These are phyloP conservation scores for Tolmerus cingulatus DNA, from an alignment of 2,888 invertebrate species.

Conservation along the genomic window DNA sequence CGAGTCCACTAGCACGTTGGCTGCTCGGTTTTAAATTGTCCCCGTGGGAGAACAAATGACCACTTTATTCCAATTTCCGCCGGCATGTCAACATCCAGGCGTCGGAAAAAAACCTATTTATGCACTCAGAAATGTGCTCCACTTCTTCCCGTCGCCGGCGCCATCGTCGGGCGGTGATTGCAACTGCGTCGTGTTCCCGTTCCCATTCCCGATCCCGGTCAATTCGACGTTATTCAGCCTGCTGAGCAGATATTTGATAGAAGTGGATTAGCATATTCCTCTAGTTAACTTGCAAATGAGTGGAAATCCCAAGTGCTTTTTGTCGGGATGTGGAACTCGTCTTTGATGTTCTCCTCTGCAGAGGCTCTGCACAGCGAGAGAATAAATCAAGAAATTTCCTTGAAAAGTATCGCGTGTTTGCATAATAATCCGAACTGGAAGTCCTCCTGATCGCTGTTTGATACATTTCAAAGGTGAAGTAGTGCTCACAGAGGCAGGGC, in stretches of 20 bases:
- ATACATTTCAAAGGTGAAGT: neutral
- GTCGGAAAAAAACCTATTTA: neutral
- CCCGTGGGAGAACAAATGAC: neutral
- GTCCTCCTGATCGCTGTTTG: conserved; percentile 4
- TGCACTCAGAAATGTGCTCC: neutral
- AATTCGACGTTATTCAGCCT: neutral
- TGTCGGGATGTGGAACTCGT: neutral
- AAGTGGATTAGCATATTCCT: conserved; percentile 1
- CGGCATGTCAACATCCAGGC: neutral
- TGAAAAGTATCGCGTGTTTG: conserved; percentile 25
- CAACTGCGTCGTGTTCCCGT: conserved; percentile 9
- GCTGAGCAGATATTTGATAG: conserved; percentile 12
- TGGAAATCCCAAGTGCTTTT: conserved; percentile 19
- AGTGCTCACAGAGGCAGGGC: neutral
- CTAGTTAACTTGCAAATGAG: conserved; percentile 32
- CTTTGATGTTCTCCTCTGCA: conserved; percentile 7
- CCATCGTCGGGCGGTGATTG: neutral
- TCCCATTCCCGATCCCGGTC: neutral
- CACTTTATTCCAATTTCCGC: neutral
- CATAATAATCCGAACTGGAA: conserved; percentile 6
- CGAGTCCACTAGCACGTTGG: neutral
- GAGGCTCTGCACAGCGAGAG: neutral
- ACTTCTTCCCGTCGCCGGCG: neutral
- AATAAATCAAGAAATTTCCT: conserved; percentile 24
- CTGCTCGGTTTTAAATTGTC: neutral